phyloP scores from a whole-genome alignment of 2,113 vertebrate species.

The Phrynosoma blainvillii region DNA sequence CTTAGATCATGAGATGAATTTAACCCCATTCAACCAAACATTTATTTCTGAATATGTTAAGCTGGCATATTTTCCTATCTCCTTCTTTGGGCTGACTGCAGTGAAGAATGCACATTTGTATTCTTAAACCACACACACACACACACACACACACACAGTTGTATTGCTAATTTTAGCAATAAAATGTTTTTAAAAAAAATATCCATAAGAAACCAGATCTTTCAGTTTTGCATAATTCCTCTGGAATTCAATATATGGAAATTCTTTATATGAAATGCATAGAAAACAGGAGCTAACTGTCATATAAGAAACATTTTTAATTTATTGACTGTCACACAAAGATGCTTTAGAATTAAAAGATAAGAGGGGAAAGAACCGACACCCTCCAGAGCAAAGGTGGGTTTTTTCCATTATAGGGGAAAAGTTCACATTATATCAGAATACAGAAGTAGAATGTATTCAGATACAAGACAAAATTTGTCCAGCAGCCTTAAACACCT shows the following conservation, averaged over 20 bases:
- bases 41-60: not conserved
- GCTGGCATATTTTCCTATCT: slow-evolving; percentile 14
- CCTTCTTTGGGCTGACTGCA: not conserved
- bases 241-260: slow-evolving; percentile 43
- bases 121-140: slow-evolving; percentile 31
- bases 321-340: slow-evolving; percentile 69
- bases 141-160: not conserved
- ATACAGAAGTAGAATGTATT: not conserved
- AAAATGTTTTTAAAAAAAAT: not conserved
- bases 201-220: slow-evolving; percentile 41
- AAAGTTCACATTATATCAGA: slow-evolving; percentile 45
- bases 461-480: slow-evolving; percentile 66
- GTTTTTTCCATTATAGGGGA: slow-evolving; percentile 37
- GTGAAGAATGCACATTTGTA: not conserved
- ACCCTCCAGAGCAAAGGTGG: slow-evolving; percentile 38
- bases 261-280: slow-evolving; percentile 64
- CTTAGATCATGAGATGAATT: no score
- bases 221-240: slow-evolving; percentile 56
- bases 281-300: slow-evolving; percentile 58
- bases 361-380: slow-evolving; percentile 52
- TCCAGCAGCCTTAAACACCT: slow-evolving; percentile 61
- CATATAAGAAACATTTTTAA: slow-evolving; percentile 65
- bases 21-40: no score
- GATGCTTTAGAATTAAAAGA: slow-evolving; percentile 65
- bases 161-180: slow-evolving; percentile 18